Evolutionary conservation across 2,797 vertebrate genomes (phyloP), one percentile per base, ranked within the genome.

Genomic region (Syndactyla subalaris): DNA sequence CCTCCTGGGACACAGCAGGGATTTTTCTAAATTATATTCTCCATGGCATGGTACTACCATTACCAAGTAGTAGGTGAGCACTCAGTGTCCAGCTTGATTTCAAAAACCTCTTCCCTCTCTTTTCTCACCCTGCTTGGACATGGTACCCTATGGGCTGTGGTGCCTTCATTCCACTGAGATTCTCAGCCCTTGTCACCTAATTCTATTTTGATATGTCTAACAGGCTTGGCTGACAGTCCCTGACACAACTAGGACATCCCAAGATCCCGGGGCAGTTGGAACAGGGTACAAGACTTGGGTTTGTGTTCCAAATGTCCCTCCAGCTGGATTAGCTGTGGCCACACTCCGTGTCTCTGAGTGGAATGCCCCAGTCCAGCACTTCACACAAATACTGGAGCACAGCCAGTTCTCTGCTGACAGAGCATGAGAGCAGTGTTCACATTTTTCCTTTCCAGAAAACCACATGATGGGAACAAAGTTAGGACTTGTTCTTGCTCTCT

Each of bases 131-230:
- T 8, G 16, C 32, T 32, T 48, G 58, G 43, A 45, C 39, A 13
- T 6, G 34, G 10, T 4, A 4, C 14, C 7, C 14, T 0, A 1
- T 4, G 22, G 29, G n/a, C 32, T 39, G 1, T 36, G 19, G 7
- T 41, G 48, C 29, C 6, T 70, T 70, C 62, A 43, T 89, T 45
- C 52, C 52, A 34, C 10, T 10, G 14, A 88, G 10, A 43, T 91
- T 61, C 72, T 92, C 46, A 17, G 8, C 52, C 52, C 82, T 16
- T 36, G 11, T 38, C 32, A 17, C 38, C 23, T 75, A 12, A 23
- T 24, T 46, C 30, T 22, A 7, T n/a, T 55, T 5, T 4, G 10
- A 1, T 43, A 27, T 22, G 36, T 81, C 65, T 32, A 12, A 36
- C 13, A 68, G 32, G 20, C 20, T 41, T 58, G 30, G 15, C 11